Conservation (phyloP, 2,797 vertebrate species). For the Nasua narica region DNA sequence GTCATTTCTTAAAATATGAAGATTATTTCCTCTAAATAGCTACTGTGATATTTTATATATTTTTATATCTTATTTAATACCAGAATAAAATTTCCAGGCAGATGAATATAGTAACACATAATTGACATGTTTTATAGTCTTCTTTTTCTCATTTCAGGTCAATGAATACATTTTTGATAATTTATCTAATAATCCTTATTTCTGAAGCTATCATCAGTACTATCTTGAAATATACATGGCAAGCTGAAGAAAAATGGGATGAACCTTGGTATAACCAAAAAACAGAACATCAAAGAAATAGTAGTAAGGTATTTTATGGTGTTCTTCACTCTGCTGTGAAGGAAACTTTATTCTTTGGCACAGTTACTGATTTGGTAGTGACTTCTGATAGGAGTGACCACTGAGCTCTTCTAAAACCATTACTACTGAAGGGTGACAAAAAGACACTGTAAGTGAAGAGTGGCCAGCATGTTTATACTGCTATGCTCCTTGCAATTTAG, state of each 20-base stretch:
- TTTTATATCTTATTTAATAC: constrained; percentile 18
- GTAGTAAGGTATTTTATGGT: constrained; percentile 90
- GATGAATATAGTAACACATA: not conserved
- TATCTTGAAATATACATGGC: constrained; percentile 97
- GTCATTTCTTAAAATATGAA: constrained; percentile 21
- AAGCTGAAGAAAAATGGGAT: constrained; percentile 93
- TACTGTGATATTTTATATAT: not conserved
- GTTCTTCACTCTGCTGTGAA: not conserved
- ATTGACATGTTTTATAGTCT: constrained; percentile 32
- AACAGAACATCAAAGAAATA: constrained; percentile 96
- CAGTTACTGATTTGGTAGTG: not conserved
- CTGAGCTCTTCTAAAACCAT: not conserved
- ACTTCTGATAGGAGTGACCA: not conserved
- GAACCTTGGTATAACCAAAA: constrained; percentile 97
- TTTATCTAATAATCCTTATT: constrained; percentile 96
- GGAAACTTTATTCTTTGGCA: not conserved
- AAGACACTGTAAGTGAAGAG: not conserved
- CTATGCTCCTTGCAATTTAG: not conserved
- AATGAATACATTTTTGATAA: constrained; percentile 98
- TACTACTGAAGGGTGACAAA: not conserved
- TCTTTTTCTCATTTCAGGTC: constrained; percentile 85
- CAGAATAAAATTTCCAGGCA: constrained; percentile 18
- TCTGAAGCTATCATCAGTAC: constrained; percentile 96
- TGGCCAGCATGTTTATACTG: not conserved
- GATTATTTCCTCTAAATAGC: constrained; percentile 12